These are phyloP conservation scores for Meteorus sp. DNA, from an alignment of 1,140 invertebrate genomes.

Conservation along the genomic window DNA sequence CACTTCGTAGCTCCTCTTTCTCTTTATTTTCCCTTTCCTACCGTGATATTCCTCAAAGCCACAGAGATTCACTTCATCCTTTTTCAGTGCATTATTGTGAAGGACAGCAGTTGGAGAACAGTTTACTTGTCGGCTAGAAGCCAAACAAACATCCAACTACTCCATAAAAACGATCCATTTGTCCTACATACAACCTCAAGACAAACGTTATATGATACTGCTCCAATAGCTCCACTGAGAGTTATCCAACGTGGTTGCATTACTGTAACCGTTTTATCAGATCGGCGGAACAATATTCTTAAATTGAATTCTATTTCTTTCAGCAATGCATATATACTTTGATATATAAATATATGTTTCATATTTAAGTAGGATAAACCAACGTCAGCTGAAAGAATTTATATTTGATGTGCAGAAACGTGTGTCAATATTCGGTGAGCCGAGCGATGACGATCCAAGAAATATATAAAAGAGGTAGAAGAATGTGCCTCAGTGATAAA, in stretches of 20 bases:
- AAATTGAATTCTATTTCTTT: too few species aligned
- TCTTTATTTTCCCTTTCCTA: background rate
- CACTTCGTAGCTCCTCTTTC: constrained; percentile 20
- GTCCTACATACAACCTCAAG: background rate
- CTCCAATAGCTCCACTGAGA: too few species aligned
- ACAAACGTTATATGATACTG: background rate
- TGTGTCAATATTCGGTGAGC: constrained; percentile 7
- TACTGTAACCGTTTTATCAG: too few species aligned
- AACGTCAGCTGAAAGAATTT: too few species aligned
- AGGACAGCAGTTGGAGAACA: background rate
- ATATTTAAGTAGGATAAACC: too few species aligned
- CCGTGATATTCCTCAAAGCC: too few species aligned
- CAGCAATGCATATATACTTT: too few species aligned
- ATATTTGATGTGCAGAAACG: too few species aligned
- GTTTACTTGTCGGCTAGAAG: constrained; percentile 1
- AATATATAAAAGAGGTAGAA: constrained; percentile 16
- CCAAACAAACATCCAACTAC: background rate
- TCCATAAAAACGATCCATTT: background rate
- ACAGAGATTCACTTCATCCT: background rate
- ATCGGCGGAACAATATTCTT: too few species aligned
- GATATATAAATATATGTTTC: too few species aligned
- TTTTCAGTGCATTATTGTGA: background rate
- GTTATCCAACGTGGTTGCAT: too few species aligned
- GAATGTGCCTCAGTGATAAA: constrained; percentile 40
- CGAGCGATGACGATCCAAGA: background rate